phyloP scores from a whole-genome alignment of 2,113 vertebrate species.

The Orycteropus afer region DNA sequence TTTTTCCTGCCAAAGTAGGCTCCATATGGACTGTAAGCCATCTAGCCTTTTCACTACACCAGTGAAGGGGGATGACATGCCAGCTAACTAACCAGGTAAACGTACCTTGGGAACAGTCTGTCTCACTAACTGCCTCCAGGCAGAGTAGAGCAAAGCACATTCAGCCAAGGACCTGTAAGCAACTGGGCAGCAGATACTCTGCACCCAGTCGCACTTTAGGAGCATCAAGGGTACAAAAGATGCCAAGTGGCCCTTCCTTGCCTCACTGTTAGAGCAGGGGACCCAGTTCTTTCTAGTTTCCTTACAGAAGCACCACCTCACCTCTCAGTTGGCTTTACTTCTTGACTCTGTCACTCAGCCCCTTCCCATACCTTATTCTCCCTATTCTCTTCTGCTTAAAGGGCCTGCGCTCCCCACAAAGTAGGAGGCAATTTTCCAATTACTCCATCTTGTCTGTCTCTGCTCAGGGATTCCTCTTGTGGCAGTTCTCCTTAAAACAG shows the following conservation, averaged over 20 bases:
- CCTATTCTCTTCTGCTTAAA: background rate
- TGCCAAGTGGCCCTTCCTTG: background rate
- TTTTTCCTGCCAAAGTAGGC: constrained; percentile 34
- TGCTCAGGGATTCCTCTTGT: constrained; percentile 49
- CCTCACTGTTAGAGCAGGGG: background rate
- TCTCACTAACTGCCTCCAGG: background rate
- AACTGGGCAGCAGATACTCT: constrained; percentile 6
- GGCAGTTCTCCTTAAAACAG: constrained; percentile 44
- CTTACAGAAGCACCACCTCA: constrained; percentile 15
- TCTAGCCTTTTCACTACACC: constrained; percentile 33
- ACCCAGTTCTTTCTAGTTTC: constrained; percentile 23
- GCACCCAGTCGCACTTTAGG: constrained; percentile 32
- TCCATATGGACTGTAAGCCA: constrained; percentile 40
- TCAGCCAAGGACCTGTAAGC: constrained; percentile 29
- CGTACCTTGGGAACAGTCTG: background rate
- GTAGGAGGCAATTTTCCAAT: constrained; percentile 51
- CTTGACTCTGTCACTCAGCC: constrained; percentile 29
- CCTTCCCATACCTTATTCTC: background rate
- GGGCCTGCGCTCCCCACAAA: background rate
- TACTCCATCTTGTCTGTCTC: constrained; percentile 31
- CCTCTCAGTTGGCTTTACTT: background rate
- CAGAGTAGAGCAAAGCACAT: constrained; percentile 18
- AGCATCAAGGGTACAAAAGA: background rate
- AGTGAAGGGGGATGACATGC: constrained; percentile 33
- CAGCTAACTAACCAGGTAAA: constrained; percentile 55